A percentile compares a stretch with the other conserved stretches of the same genome.
phyloP scores from a whole-genome alignment of 2,797 vertebrate species.

The Avahi laniger region DNA sequence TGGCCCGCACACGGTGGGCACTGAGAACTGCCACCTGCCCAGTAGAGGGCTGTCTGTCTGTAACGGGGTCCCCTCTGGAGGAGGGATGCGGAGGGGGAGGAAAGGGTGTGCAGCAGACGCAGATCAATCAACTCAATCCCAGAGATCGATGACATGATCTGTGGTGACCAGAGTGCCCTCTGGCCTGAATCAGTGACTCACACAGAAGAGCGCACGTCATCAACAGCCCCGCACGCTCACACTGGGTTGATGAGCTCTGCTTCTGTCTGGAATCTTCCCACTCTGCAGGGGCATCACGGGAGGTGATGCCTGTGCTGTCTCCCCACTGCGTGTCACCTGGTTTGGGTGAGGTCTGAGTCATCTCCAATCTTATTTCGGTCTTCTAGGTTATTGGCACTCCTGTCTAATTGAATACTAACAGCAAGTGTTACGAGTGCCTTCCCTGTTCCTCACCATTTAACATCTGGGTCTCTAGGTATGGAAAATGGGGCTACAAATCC shows the following conservation, averaged over 20 bases:
- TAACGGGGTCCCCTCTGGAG: background rate
- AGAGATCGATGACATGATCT: background rate
- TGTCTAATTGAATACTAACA: conserved; percentile 50
- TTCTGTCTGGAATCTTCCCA: background rate
- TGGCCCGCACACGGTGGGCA: background rate
- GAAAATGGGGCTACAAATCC: conserved; percentile 20
- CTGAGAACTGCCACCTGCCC: background rate
- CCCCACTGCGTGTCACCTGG: background rate
- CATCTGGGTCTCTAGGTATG: conserved; percentile 63
- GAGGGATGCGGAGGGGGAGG: background rate
- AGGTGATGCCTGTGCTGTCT: background rate
- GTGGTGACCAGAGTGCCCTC: background rate
- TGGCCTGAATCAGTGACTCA: background rate
- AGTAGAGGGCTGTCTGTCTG: background rate
- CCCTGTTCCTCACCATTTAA: conserved; percentile 55
- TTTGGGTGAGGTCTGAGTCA: conserved; percentile 47
- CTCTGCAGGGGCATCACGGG: background rate
- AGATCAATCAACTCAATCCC: background rate
- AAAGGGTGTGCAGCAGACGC: background rate
- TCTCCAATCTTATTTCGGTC: conserved; percentile 40
- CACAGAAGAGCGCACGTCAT: fast-evolving
- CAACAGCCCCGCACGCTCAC: background rate
- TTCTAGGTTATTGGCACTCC: conserved; percentile 39
- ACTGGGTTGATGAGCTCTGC: background rate
- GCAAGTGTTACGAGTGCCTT: conserved; percentile 44